Evolutionary conservation across 2,888 invertebrate genomes (phyloP).

Genomic region (Tillus elongatus): DNA sequence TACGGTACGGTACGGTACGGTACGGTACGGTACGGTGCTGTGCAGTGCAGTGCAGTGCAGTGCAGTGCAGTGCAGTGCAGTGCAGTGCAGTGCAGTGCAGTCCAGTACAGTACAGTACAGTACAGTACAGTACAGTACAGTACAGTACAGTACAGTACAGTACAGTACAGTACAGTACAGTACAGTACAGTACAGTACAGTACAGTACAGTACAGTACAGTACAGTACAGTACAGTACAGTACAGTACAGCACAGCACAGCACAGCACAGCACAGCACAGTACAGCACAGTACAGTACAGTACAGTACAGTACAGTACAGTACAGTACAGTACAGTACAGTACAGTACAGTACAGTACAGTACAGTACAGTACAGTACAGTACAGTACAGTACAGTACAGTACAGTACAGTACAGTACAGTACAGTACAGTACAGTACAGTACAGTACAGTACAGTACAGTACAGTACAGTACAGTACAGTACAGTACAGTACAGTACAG

Average conservation of each 20-base stretch:
- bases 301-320: constrained; percentile 8
- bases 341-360: constrained; percentile 10
- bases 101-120: no score
- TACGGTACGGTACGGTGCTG: no score
- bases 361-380: constrained; percentile 11
- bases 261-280: constrained; percentile 8
- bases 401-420: constrained; percentile 10
- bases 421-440: constrained; percentile 10
- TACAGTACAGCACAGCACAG: constrained; percentile 9
- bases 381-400: constrained; percentile 12
- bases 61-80: no score
- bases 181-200: constrained; percentile 10
- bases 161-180: constrained; percentile 11
- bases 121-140: no score
- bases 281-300: constrained; percentile 7
- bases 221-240: constrained; percentile 9
- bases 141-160: no score
- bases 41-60: no score
- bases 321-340: constrained; percentile 8
- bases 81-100: no score
- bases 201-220: constrained; percentile 8
- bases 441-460: constrained; percentile 10
- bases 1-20: no score
- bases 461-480: constrained; percentile 10
- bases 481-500: constrained; percentile 10